Percentiles rank a stretch among this genome's conserved stretches.
phyloP scores from a whole-genome alignment of 1,140 invertebrate species.

The Pseudobourletiella spinata region DNA sequence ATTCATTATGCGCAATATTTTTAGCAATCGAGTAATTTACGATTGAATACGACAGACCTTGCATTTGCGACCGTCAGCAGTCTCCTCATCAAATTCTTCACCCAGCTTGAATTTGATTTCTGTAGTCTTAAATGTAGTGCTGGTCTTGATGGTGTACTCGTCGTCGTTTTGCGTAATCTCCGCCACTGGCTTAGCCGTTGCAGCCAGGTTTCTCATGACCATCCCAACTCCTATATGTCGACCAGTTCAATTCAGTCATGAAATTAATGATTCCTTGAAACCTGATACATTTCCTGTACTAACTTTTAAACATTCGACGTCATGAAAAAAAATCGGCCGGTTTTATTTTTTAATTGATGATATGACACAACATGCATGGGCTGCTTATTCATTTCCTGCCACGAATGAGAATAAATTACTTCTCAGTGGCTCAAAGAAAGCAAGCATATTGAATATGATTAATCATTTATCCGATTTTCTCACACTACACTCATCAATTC shows the following conservation, averaged over 20 bases:
- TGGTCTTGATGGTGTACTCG: conserved; percentile 61
- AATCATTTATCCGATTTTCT: too few species aligned
- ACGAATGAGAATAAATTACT: too few species aligned
- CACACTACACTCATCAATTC: too few species aligned
- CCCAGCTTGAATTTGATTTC: conserved; percentile 62
- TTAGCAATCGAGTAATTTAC: too few species aligned
- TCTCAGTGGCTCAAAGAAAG: not conserved
- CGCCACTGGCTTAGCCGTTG: conserved; percentile 62
- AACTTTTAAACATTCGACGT: not conserved
- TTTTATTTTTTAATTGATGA: too few species aligned
- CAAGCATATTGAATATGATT: too few species aligned
- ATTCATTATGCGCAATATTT: too few species aligned
- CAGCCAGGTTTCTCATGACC: conserved; percentile 40
- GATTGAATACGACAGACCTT: conserved; percentile 26
- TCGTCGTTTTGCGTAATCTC: conserved; percentile 61
- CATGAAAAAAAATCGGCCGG: too few species aligned
- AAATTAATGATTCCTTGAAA: not conserved
- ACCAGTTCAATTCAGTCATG: not conserved
- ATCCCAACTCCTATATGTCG: conserved; percentile 42
- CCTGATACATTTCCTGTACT: too few species aligned
- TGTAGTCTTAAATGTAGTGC: conserved; percentile 73
- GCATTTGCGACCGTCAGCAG: conserved; percentile 43
- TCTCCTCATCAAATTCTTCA: conserved; percentile 69
- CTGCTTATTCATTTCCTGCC: too few species aligned
- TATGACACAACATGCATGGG: too few species aligned